Base-by-base conservation (phyloP, 1,140 invertebrate genomes). In the Agrilus planipennis region DNA sequence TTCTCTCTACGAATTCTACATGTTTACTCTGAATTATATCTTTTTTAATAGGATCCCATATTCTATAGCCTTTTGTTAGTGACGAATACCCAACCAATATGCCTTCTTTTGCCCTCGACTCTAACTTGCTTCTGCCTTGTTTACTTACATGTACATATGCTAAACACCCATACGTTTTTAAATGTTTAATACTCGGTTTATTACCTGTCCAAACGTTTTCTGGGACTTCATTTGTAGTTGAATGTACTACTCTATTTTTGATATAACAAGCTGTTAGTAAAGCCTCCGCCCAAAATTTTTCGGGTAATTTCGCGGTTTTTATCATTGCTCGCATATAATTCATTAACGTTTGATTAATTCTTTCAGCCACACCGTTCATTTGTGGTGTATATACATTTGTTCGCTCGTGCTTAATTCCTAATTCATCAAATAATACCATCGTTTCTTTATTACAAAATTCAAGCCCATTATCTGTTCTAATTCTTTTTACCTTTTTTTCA, bases 361-460 rank as follows among this genome's bases (percentile, higher is more conserved):
- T 49, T 45, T 73, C 69, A 12, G 65, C 49, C 0, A 65, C 57
- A 42, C 68, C 64, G 61, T 73, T 73, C 46, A 60, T 47, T 45
- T 74, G 60, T 40, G 69, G 65, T 14, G 60, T 67, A 41, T 65
- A 59, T 30, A 64, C 57, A 21, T 45, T 15, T 7, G 39, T 41
- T n/a, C 32, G 32, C 2, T n/a, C n/a, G n/a, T 31, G 31, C n/a
- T 31, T 2, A 31, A 41, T 31, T 3, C 39, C 39, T 12, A 21
- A 31, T 21, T 41, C 17, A 18, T 31, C 14, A 11, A n/a, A 27
- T n/a, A 27, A 39, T 4, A n/a, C 18, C 29, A 5, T 14, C 4
- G 29, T 28, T 4, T 7, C 10, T 4, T 39, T 39, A 16, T 12
- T 17, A 18, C n/a, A 7, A 20, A 49, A 52, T 31, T 50, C 44